Base-by-base conservation (phyloP, 2,888 invertebrate species). In the Stenoptilia bipunctidactyla region DNA sequence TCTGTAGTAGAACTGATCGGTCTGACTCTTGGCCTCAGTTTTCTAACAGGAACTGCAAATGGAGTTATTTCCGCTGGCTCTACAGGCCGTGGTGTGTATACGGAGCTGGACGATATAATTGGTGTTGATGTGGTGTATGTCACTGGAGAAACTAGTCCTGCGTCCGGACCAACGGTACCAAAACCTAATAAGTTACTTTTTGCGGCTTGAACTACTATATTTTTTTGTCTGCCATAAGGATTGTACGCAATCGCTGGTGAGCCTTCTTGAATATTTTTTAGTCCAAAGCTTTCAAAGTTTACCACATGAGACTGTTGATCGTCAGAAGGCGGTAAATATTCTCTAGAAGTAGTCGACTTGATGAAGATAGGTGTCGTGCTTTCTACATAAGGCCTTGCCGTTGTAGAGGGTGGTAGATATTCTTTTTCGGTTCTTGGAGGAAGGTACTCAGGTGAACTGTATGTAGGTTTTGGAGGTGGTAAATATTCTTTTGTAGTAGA, bases 121-220 rank as follows among this genome's bases (percentile, higher is more conserved):
- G 84, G 65, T 35, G 68, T 49, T 27, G 73, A 56, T 30, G 76
- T 73, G 4, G 76, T 59, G 52, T 75, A 84, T 4, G 67, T 66
- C 4, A 67, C 68, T 46, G 66, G 56, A 4, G 70, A 63, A 1
- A 76, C 62, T 45, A 74, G 52, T 10, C 75, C 74, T 41, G 73
- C 72, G 36, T 79, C 70, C 37, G 65, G 59, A 8, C 68, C 74
- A 3, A 66, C 69, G 5, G 71, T 66, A 35, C 69, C 72, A 43
- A 68, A 77, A 15, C 75, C 71, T 34, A 75, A 56, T 36, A 68
- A 53, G 40, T 79, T 70, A 15, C 74, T 67, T 45, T 80, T 82
- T 1, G 76, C 70, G 5, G 61, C 69, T 56, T 76, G 59, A 10
- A 79, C 63, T 0, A 79, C 76, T 39, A 80, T 67, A 44, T 79